Base-by-base conservation (phyloP, 2,888 invertebrate species). In the Lasioglossum pauxillum region DNA sequence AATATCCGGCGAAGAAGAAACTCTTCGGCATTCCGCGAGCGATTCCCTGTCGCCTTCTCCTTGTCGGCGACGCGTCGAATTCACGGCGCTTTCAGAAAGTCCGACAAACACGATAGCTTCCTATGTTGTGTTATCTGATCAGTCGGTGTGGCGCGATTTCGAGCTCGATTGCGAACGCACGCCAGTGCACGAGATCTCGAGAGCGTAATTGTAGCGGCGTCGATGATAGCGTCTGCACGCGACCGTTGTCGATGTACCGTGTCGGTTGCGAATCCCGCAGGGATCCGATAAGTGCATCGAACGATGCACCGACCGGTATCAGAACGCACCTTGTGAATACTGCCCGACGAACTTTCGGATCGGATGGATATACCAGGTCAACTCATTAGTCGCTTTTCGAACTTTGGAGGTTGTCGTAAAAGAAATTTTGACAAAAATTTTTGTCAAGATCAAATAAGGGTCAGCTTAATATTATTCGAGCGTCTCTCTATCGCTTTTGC, bases 331-430 rank as follows among this genome's bases (percentile, higher is more conserved):
- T 35, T 44, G 73, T 12, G 60, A 73, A 77, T 69, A 49, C 77
- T 5, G 35, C 38, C n/a, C 53, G 31, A 49, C 23, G 41, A 84
- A 84, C 75, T 84, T 84, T 77, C 82, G 35, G 53, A 53, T 10
- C 53, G 53, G 53, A 23, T 31, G 38, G 44, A 27, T 53, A 23
- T 23, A 53, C 53, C 46, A 8, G 35, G 16, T 79, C 60, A 31
- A 31, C 16, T 16, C 53, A 14, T 27, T 60, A 27, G 12, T 60
- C 27, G 60, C 27, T 27, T 4, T 60, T 31, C 16, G 12, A 60
- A 60, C 16, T 60, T 60, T 60, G 5, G 3, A 0, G 38, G 7
- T 0, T 38, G 7, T 5, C 38, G 5, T 38, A 38, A 38, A 38
- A 5, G 38, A 38, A 38, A 38, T 38, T 38, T 38, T 7, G 38